Evolutionary conservation across 2,113 vertebrate species (phyloP), one percentile per base, ranked within the genome.

Genomic region (Sphyrna mokarran): DNA sequence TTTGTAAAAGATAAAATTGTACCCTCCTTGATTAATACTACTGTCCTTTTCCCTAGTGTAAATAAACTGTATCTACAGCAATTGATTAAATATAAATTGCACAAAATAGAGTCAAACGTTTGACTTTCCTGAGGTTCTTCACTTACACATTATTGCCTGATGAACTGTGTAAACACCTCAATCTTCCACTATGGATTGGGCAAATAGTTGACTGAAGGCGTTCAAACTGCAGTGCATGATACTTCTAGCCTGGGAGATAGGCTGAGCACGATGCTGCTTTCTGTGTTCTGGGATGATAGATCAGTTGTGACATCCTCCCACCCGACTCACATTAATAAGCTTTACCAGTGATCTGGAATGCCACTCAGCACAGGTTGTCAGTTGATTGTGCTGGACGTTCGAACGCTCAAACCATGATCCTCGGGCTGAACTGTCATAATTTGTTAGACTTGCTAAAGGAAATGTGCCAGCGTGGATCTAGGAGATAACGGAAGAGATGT

Each of bases 261-360:
- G 91, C 26, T 2, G 16, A 54, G 40, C 14, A 2, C 13, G 48
- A 48, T 43, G 69, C 23, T 95, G 94, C 26, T 43, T 95, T 72
- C 43, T 26, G 20, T 54, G 26, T 11, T 54, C 43, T 18, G 68
- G 94, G 72, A 54, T 95, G 69, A 95, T 70, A 14, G 43, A 95
- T 95, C 94, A 95, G 23, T 72, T 95, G 94, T 95, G 94, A 95
- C 94, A 72, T 76, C 69, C 69, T 33, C 69, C 94, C 69, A 95
- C 69, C 68, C 68, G 33, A 76, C 43, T 72, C 29, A 10, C 94
- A 54, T 72, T 95, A 72, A 95, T 95, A 76, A 72, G 40, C 10
- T 95, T 95, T 72, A 76, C 69, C 26, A 95, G 69, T 95, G 94
- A 72, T 95, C 69, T 69, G 26, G 70, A 95, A 3, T 72, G 94